Base-by-base conservation (phyloP, 2,113 vertebrate species). In the Nycticorax nycticorax region DNA sequence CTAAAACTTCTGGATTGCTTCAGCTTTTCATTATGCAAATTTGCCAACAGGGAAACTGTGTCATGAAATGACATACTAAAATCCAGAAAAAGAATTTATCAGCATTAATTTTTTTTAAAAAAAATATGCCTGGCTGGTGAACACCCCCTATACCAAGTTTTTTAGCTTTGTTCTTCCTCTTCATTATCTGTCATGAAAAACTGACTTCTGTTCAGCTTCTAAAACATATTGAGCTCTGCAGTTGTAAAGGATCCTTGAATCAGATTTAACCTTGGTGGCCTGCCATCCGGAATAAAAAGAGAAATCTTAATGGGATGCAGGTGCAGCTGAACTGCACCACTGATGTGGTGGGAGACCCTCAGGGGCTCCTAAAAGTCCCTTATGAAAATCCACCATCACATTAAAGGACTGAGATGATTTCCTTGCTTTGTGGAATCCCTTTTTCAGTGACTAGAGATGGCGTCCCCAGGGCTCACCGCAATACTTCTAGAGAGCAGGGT, bases 251-350 rank as follows among this genome's bases (percentile, higher is more conserved):
- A 82, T 55, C 32, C 20, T 69, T 69, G 73, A 72, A 86, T 72
- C 64, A 85, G 41, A 60, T 72, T 89, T 85, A 93, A 78, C 62
- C 62, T 81, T 89, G 41, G 53, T 92, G 91, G 57, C 53, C 53
- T 91, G 48, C 27, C 60, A 75, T 92, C 27, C 1, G 0, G 62
- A 93, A 92, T 50, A 64, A 53, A 95, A 94, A 85, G 41, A 87
- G 6, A 12, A 68, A 45, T 62, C 62, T 57, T 96, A 92, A 95
- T 87, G 56, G 48, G 68, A 91, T 96, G 64, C 73, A 93, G 75
- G 86, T 97, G 89, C 79, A 94, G 68, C 33, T 93, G 68, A 96
- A 81, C n/a, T 60, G 43, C 30, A 81, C 8, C 30, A 68, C 9
- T 89, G 74, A 67, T 91, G 64, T 57, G 15, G 21, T 81, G 15